Evolutionary conservation across 2,888 invertebrate species (phyloP).

Genomic region (Epiblema foenella): DNA sequence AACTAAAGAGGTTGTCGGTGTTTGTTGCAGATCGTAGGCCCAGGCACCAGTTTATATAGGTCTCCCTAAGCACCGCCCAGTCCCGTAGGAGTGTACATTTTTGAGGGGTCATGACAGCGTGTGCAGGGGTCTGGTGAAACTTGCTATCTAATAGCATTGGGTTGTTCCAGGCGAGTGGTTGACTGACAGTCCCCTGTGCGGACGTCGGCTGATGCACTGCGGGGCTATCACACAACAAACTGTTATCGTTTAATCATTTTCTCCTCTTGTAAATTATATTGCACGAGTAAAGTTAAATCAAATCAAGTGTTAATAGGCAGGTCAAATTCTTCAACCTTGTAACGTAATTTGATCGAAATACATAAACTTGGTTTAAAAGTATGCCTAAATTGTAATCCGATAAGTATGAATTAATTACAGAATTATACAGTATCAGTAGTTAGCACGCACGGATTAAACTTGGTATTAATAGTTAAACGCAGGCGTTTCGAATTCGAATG

Average conservation of each 20-base stretch:
- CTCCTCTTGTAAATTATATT: background rate
- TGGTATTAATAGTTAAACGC: no score
- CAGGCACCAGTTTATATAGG: slow-evolving; percentile 56
- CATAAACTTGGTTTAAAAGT: no score
- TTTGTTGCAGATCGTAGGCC: slow-evolving; percentile 56
- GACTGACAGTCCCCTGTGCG: slow-evolving; percentile 79
- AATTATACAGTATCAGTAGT: no score
- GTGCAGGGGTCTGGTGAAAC: slow-evolving; percentile 60
- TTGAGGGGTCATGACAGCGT: slow-evolving; percentile 43
- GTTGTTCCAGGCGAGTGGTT: slow-evolving; percentile 73
- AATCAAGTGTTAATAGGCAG: no score
- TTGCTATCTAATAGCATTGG: slow-evolving; percentile 72
- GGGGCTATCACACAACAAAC: slow-evolving; percentile 63
- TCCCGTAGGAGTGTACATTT: slow-evolving; percentile 10
- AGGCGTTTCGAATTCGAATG: no score
- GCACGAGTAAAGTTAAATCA: background rate
- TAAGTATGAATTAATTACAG: no score
- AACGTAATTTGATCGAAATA: no score
- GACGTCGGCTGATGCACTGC: slow-evolving; percentile 69
- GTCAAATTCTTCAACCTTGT: no score
- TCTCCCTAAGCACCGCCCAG: slow-evolving; percentile 46
- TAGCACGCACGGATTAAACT: no score
- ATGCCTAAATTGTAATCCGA: no score
- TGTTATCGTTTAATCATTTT: slow-evolving; percentile 8
- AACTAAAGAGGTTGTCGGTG: slow-evolving; percentile 68